Evolutionary conservation across 2,797 vertebrate genomes (phyloP).

Genomic region (Bradypodion pumilum): DNA sequence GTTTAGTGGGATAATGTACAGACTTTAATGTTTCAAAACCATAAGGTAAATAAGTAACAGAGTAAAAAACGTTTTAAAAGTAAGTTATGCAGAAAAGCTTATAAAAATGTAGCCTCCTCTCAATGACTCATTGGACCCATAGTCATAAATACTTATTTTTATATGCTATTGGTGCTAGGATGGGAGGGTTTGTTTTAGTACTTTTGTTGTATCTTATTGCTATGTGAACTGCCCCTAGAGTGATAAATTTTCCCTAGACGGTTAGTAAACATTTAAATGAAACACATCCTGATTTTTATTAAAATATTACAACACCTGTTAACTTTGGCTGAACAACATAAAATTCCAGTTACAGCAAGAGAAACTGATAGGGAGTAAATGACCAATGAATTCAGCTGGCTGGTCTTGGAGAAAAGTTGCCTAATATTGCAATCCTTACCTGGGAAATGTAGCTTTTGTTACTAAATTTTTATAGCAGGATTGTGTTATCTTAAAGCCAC

Average conservation of each 20-base stretch:
- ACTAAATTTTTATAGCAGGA: neutral
- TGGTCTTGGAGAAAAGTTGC: neutral
- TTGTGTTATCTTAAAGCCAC: neutral
- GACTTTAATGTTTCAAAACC: neutral
- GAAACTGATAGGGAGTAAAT: neutral
- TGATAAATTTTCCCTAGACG: no score
- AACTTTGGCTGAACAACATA: constrained; percentile 3
- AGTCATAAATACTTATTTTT: no score
- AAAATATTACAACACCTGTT: neutral
- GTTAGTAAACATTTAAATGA: no score
- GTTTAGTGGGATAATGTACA: accelerated
- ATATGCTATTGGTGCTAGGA: no score
- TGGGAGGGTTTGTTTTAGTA: no score
- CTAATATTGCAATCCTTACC: neutral
- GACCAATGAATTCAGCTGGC: neutral
- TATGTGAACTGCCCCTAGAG: no score
- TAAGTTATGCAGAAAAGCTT: no score
- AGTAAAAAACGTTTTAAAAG: no score
- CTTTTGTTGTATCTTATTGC: no score
- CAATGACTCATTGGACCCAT: no score
- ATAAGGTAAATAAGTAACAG: neutral
- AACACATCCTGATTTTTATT: neutral
- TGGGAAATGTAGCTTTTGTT: neutral
- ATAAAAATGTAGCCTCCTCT: no score
- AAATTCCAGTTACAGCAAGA: neutral